Conservation (phyloP, 2,797 vertebrate species). For the Staurois parvus region DNA sequence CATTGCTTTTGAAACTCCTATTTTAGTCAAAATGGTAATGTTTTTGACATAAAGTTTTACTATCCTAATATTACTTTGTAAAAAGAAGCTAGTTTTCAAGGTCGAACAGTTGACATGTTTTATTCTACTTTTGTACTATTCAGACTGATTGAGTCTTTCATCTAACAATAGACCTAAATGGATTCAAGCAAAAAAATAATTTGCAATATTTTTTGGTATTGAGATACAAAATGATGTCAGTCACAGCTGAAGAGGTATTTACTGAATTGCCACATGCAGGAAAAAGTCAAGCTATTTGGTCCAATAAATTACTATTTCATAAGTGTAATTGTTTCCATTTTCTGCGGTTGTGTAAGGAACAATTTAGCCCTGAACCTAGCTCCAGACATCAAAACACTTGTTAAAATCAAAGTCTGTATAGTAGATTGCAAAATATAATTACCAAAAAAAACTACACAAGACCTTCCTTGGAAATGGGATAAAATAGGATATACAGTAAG, state of each 20-base stretch:
- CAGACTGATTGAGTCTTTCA: slow-evolving; percentile 6
- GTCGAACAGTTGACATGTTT: slow-evolving; percentile 12
- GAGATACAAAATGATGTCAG: slow-evolving; percentile 26
- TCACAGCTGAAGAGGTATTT: slow-evolving; percentile 17
- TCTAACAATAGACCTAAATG: slow-evolving; percentile 14
- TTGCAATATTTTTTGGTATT: background rate
- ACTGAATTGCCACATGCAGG: slow-evolving; percentile 3
- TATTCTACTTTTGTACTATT: background rate
- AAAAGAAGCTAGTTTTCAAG: slow-evolving; percentile 11
- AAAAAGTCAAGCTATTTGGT: slow-evolving; percentile 17
- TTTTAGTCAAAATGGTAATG: slow-evolving; percentile 28
- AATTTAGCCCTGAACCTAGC: background rate
- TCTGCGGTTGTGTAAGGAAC: background rate
- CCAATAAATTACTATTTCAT: slow-evolving; percentile 1
- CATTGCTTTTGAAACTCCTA: background rate
- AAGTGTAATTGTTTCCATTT: background rate
- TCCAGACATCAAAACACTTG: slow-evolving; percentile 36
- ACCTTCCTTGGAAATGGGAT: background rate
- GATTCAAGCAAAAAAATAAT: background rate
- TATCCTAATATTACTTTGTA: slow-evolving; percentile 25
- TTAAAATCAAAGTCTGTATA: slow-evolving; percentile 21
- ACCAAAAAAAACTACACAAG: slow-evolving; percentile 7
- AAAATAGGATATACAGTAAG: background rate
- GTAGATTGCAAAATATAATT: slow-evolving; percentile 6
- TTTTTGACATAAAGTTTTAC: slow-evolving; percentile 23